A percentile compares a stretch with the other conserved stretches of the same genome.
phyloP scores from a whole-genome alignment of 2,113 vertebrate genomes.

The Sebastes schlegelii region DNA sequence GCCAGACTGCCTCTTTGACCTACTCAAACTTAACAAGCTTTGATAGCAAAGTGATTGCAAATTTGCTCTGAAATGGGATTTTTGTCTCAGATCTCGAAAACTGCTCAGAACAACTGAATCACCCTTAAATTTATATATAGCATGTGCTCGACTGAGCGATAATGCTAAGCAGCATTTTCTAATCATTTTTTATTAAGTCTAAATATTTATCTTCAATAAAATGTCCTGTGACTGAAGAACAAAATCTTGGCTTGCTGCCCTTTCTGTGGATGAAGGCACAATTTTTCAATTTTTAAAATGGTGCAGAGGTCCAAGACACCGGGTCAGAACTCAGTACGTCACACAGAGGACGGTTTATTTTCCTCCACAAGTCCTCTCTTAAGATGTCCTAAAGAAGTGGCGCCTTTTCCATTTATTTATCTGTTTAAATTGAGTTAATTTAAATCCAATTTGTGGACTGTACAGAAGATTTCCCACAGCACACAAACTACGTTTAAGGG shows the following conservation, averaged over 20 bases:
- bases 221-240: slow-evolving; percentile 6
- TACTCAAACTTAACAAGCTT: slow-evolving; percentile 56
- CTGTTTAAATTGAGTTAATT: slow-evolving; percentile 3
- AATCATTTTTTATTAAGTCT: slow-evolving; percentile 15
- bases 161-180: slow-evolving; percentile 19
- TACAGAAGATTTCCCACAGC: slow-evolving; percentile 1
- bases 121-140: neutral
- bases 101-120: slow-evolving; percentile 36
- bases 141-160: neutral
- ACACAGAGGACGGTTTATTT: slow-evolving; percentile 21
- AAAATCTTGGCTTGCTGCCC: slow-evolving; percentile 9
- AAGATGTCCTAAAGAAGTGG: slow-evolving; percentile 14
- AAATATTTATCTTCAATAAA: slow-evolving; percentile 47
- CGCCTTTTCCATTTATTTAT: slow-evolving; percentile 7
- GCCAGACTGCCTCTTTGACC: slow-evolving; percentile 53
- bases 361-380: neutral
- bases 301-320: slow-evolving; percentile 41
- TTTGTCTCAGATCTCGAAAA: slow-evolving; percentile 45
- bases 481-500: slow-evolving; percentile 1
- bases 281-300: slow-evolving; percentile 11
- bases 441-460: slow-evolving; percentile 4
- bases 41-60: slow-evolving; percentile 56
- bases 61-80: slow-evolving; percentile 49
- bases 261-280: slow-evolving; percentile 15
- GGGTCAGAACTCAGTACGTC: neutral